These are phyloP conservation scores for Ispidina picta DNA, from an alignment of 2,797 vertebrate genomes.

Conservation along the genomic window DNA sequence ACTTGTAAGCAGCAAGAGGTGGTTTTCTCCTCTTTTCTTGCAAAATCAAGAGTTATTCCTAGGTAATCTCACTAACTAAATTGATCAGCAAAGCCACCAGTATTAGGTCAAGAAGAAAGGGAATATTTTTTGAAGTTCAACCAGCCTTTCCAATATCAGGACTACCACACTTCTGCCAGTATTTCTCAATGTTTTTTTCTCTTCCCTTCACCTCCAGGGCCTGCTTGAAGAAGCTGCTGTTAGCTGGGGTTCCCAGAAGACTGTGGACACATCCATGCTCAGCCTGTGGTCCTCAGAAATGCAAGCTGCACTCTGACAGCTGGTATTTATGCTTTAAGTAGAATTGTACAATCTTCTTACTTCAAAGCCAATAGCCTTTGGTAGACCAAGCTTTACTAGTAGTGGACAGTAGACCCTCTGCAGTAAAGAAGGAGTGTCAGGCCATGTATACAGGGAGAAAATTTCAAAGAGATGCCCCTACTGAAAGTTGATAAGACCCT, in stretches of 20 bases:
- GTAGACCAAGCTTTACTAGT: not conserved
- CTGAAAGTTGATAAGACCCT: not conserved
- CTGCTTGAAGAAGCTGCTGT: not conserved
- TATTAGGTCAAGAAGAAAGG: not conserved
- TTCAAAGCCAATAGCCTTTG: not conserved
- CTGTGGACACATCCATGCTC: rapidly evolving
- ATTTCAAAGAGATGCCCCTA: not conserved
- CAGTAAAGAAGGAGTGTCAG: not conserved
- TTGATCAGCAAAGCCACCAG: not conserved
- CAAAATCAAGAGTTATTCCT: not conserved
- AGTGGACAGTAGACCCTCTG: not conserved
- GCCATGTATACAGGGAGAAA: not conserved
- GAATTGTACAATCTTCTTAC: not conserved
- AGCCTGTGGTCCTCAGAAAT: not conserved
- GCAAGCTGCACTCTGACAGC: not conserved
- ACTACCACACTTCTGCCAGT: not conserved
- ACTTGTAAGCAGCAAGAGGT: not conserved
- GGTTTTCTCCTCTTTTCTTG: conserved; percentile 8
- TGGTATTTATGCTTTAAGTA: not conserved
- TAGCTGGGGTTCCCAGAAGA: not conserved
- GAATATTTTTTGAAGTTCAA: not conserved
- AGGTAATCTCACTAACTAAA: not conserved
- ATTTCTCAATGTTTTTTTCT: not conserved
- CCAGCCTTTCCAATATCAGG: not conserved
- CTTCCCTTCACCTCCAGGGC: not conserved